Conservation (phyloP, 2,888 invertebrate genomes). For the Euzophera pinguis region DNA sequence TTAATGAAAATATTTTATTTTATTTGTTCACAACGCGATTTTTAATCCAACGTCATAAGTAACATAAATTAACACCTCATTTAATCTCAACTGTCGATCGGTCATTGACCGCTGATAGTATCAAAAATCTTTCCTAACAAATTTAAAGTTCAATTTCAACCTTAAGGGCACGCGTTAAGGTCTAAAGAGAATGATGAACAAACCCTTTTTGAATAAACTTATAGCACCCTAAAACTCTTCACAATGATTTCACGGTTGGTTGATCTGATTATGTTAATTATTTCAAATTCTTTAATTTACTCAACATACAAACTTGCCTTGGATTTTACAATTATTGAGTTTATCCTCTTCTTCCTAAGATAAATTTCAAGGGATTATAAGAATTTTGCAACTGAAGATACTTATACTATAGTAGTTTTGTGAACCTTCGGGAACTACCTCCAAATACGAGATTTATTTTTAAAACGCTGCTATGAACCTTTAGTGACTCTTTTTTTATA, state of each 20-base stretch:
- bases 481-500: no score
- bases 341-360: not conserved
- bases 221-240: conserved; percentile 33
- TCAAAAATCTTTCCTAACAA: conserved; percentile 6
- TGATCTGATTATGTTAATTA: conserved; percentile 62
- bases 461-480: no score
- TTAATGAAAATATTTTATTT: no score
- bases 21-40: no score
- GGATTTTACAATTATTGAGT: not conserved
- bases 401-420: no score
- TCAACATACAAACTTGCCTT: conserved; percentile 21
- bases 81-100: conserved; percentile 32
- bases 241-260: conserved; percentile 53
- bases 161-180: not conserved
- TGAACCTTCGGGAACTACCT: no score
- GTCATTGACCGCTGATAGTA: conserved; percentile 35
- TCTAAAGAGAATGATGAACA: not conserved
- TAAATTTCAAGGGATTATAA: no score
- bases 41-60: no score
- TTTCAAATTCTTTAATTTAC: conserved; percentile 54
- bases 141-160: conserved; percentile 7
- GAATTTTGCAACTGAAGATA: no score
- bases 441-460: no score
- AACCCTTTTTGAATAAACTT: conserved; percentile 23
- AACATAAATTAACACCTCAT: conserved; percentile 39